Percentiles rank a stretch among this genome's conserved stretches.
Evolutionary conservation across 2,113 vertebrate genomes (phyloP).

Genomic region (Cephalopholis sonnerati): DNA sequence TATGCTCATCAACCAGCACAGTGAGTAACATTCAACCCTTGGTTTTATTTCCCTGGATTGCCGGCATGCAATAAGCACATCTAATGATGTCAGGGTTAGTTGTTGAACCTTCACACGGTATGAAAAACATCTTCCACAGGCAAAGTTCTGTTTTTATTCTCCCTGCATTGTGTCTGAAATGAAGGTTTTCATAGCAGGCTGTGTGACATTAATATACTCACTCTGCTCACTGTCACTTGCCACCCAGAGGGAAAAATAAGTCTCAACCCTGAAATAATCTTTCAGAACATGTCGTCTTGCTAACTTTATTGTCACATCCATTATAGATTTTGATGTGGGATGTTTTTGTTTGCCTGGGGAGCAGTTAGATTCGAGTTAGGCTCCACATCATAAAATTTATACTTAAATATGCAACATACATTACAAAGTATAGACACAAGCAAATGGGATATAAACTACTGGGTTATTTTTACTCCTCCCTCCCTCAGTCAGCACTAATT

Average conservation of each 20-base stretch:
- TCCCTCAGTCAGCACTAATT: background rate
- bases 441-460: background rate
- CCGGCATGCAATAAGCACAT: background rate
- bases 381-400: background rate
- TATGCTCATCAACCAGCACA: constrained; percentile 98
- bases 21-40: constrained; percentile 76
- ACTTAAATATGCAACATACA: background rate
- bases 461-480: no score
- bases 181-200: background rate
- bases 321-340: background rate
- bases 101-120: background rate
- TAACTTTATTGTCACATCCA: constrained; percentile 3
- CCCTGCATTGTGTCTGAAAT: background rate
- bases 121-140: background rate
- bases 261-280: background rate
- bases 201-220: background rate
- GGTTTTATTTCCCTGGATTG: background rate
- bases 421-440: background rate
- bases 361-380: background rate
- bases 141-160: background rate
- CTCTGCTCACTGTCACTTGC: background rate
- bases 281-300: background rate
- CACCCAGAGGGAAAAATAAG: background rate
- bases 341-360: background rate
- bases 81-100: background rate